Evolutionary conservation across 2,797 vertebrate genomes (phyloP).

Genomic region (Todus mexicanus): DNA sequence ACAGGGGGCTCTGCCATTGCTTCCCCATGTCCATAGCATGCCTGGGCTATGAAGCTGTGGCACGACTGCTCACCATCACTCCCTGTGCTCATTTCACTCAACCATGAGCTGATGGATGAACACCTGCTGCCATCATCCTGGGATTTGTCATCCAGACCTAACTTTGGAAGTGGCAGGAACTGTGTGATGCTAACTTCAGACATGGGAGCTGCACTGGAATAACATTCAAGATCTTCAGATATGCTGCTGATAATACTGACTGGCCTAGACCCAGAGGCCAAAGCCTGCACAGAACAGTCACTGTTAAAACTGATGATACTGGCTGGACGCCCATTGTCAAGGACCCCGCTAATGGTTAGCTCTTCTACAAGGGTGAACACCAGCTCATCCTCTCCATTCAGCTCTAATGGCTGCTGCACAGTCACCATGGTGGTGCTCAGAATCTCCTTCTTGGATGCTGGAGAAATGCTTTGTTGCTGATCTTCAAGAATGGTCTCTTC

Average conservation of each 20-base stretch:
- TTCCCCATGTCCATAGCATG: slow-evolving; percentile 81
- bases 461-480: slow-evolving; percentile 40
- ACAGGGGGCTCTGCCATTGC: slow-evolving; percentile 84
- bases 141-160: slow-evolving; percentile 77
- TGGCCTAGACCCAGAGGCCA: slow-evolving; percentile 83
- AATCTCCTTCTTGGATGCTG: slow-evolving; percentile 82
- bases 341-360: slow-evolving; percentile 87
- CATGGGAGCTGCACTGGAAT: slow-evolving; percentile 71
- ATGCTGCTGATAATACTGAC: slow-evolving; percentile 95
- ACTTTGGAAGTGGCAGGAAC: slow-evolving; percentile 73
- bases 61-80: slow-evolving; percentile 75
- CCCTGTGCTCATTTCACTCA: slow-evolving; percentile 81
- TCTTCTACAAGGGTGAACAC: slow-evolving; percentile 97
- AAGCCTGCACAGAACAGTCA: slow-evolving; percentile 79
- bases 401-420: slow-evolving; percentile 91
- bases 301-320: slow-evolving; percentile 93
- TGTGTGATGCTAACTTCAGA: slow-evolving; percentile 76
- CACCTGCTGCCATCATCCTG: slow-evolving; percentile 77
- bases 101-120: slow-evolving; percentile 88
- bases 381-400: slow-evolving; percentile 93
- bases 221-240: slow-evolving; percentile 85
- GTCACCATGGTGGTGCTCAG: slow-evolving; percentile 92
- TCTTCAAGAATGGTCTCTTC: slow-evolving; percentile 61
- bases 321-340: slow-evolving; percentile 81
- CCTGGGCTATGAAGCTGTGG: slow-evolving; percentile 82